Evolutionary conservation across 2,113 vertebrate genomes (phyloP).

Genomic region (Gnathonemus longibarbis): DNA sequence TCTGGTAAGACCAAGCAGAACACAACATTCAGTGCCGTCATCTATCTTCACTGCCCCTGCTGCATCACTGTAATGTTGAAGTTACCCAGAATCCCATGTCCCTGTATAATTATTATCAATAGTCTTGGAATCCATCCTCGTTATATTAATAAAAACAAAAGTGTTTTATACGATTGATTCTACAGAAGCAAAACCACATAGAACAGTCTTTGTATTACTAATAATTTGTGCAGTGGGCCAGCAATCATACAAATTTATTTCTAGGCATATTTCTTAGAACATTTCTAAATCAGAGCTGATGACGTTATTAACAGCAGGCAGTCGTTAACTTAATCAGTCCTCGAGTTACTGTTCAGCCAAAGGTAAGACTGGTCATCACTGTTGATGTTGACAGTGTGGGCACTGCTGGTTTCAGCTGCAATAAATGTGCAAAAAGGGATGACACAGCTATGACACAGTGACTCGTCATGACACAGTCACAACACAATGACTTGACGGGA

Average conservation of each 20-base stretch:
- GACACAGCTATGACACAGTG: background rate
- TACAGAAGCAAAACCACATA: background rate
- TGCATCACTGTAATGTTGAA: background rate
- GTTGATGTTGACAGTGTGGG: background rate
- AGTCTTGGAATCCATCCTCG: background rate
- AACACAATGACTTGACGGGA: background rate
- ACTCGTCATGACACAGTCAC: background rate
- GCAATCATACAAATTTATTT: background rate
- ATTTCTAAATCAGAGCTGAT: background rate
- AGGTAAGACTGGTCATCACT: background rate
- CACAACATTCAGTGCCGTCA: background rate
- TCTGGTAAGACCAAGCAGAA: slow-evolving; percentile 68
- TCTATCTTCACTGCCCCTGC: background rate
- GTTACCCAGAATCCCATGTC: background rate
- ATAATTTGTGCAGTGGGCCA: background rate
- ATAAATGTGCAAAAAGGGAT: background rate
- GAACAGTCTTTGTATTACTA: background rate
- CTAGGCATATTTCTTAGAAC: background rate
- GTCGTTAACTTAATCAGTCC: background rate
- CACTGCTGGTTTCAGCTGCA: background rate
- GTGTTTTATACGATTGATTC: background rate
- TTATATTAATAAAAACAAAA: background rate
- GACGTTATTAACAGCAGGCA: background rate
- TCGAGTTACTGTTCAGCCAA: background rate
- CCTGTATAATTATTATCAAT: background rate